phyloP scores from a whole-genome alignment of 2,113 vertebrate species.

The Sander vitreus region DNA sequence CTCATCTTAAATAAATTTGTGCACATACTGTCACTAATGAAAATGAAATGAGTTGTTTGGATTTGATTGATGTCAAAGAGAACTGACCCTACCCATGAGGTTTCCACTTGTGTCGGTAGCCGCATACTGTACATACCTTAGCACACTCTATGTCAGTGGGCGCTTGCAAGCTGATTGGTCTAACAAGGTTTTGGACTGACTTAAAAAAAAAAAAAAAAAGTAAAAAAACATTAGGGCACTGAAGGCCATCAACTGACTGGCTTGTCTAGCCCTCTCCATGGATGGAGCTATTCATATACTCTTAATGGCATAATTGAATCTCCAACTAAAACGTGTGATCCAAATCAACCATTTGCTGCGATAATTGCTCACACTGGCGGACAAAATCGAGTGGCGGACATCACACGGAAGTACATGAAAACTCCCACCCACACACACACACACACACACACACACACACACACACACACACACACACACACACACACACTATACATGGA shows the following conservation, averaged over 20 bases:
- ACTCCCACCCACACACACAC: background rate
- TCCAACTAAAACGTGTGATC: constrained; percentile 51
- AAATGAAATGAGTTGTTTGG: constrained; percentile 2
- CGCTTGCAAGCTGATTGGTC: background rate
- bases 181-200: background rate
- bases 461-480: background rate
- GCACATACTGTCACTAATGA: constrained; percentile 24
- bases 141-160: background rate
- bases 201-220: background rate
- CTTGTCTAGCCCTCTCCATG: constrained; percentile 56
- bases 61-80: constrained; percentile 13
- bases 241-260: constrained; percentile 34
- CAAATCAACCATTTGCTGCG: constrained; percentile 42
- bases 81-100: background rate
- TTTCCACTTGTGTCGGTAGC: constrained; percentile 6
- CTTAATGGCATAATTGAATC: constrained; percentile 68
- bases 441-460: background rate
- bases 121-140: background rate
- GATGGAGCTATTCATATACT: constrained; percentile 64
- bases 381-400: background rate
- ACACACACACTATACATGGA: background rate
- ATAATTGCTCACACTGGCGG: constrained; percentile 11
- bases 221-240: background rate
- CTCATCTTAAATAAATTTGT: constrained; percentile 34
- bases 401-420: background rate